Conservation (phyloP, 2,113 vertebrate genomes). For the Erythrocercus mccallii region DNA sequence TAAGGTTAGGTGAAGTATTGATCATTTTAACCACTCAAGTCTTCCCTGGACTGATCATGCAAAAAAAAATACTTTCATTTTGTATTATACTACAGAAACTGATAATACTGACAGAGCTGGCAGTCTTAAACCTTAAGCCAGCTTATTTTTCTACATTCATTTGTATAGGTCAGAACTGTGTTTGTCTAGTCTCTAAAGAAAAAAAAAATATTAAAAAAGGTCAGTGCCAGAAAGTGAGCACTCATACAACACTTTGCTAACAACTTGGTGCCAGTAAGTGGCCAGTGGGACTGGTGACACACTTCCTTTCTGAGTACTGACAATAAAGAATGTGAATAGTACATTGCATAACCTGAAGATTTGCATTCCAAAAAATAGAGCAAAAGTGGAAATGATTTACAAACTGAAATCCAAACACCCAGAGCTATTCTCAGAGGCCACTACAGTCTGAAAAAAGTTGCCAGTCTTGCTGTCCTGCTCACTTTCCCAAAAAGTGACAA, state of each 20-base stretch:
- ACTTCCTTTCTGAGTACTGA: slow-evolving; percentile 1
- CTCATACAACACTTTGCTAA: not conserved
- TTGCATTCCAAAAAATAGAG: not conserved
- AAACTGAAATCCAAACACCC: not conserved
- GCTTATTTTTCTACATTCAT: not conserved
- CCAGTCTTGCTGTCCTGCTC: not conserved
- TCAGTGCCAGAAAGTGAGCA: not conserved
- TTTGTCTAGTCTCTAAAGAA: not conserved
- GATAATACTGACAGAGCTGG: not conserved
- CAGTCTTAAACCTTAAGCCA: not conserved
- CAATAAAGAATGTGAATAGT: not conserved
- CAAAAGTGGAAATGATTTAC: not conserved
- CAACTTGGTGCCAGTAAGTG: not conserved
- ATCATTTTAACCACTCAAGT: not conserved
- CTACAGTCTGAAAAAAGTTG: not conserved
- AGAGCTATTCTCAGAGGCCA: not conserved
- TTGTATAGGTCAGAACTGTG: not conserved
- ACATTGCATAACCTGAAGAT: not conserved
- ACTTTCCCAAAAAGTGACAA: not conserved
- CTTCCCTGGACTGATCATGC: not conserved
- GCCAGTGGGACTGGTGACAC: not conserved
- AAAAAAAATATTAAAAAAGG: not conserved
- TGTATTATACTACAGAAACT: not conserved
- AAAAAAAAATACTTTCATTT: not conserved
- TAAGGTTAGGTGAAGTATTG: not conserved